Evolutionary conservation across 2,888 invertebrate genomes (phyloP), one percentile per base, ranked within the genome.

Genomic region (Epinotia ramella): DNA sequence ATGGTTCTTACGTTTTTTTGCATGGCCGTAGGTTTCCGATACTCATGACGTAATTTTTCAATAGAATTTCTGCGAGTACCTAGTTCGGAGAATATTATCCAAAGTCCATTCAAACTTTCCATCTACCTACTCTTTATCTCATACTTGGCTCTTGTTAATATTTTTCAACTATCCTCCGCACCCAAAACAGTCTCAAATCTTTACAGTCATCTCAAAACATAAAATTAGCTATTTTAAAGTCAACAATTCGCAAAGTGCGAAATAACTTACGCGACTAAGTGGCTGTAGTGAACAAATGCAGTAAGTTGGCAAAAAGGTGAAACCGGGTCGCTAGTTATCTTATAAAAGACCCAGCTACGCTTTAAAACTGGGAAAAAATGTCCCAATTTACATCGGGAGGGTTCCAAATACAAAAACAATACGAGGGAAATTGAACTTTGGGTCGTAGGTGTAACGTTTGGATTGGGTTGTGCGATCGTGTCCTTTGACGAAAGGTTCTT

Each of bases 341-440:
- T 84, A 83, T 82, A 83, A 84, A 84, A 84, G 82, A 82, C 81
- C 82, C 80, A 80, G 82, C 70, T 82, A 83, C 83, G 83, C 80
- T 83, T 84, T 84, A 82, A 81, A 82, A 83, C 81, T 84, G 83
- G 81, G 84, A 84, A 86, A 86, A 87, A 86, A 84, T 84, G 86
- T 82, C 85, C 86, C 85, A 84, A 84, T 86, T 86, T 82, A 80
- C 83, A 69, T 73, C 76, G 79, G 79, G 73, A 78, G 80, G 78
- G 78, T 79, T 75, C 75, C 73, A 57, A 64, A 62, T 46, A 20
- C 56, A n/a, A 67, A 67, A 73, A 79, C 72, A 80, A 82, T 78
- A 20, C 20, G 1, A 20, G 11, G 46, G 7, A 33, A 66, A 56
- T 70, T 77, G 68, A 69, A 78, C 80, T 72, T 56, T 82, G 78